Evolutionary conservation across 37 sponge, comb jelly and placozoan species (phyloP), one percentile per base, ranked within the genome.

Genomic region (Oopsacas minuta): DNA sequence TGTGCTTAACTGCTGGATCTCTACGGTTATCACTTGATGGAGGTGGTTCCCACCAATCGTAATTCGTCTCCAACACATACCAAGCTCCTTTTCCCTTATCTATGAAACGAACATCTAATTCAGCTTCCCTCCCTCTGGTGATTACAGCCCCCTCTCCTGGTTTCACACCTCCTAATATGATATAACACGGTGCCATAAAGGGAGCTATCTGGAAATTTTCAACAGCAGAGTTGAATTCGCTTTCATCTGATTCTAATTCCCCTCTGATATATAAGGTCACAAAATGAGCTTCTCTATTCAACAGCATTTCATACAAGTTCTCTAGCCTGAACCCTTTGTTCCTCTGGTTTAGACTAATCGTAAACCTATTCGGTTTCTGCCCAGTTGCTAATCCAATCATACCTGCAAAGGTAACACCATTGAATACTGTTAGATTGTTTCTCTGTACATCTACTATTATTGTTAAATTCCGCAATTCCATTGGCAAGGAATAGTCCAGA

Each of bases 31-130:
- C 97, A 69, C 22, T 25, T 5, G 86, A 1, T 0, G 97, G 94
- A 15, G 97, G 92, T 36, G 94, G 37, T 23, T 15, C 81, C 97
- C 97, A 96, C 61, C 89, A 94, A 83, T 96, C 97, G 81, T 96
- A 96, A 82, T 96, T 96, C 7, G 97, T 96, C 87, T 96, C 92
- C 39, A 96, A 85, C 34, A 96, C 39, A 82, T 84, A 96, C 97
- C 97, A 96, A 20, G 81, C 36, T 12, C 89, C 89, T 35, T 84
- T 36, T 8, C 81, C 38, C 0, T 86, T 53, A 81, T 90, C 83
- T 83, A 95, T 25, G 37, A 69, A 38, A 90, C 89, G 92, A 10
- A 88, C n/a, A 46, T 91, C 90, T 25, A 90, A 22, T 0, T 88
- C 91, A 0, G 83, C 52, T 0, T 83, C 46, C n/a, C 93, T 85